phyloP scores from a whole-genome alignment of 53 echinoderm and acorn worm species.

The Temnopleurus reevesii region DNA sequence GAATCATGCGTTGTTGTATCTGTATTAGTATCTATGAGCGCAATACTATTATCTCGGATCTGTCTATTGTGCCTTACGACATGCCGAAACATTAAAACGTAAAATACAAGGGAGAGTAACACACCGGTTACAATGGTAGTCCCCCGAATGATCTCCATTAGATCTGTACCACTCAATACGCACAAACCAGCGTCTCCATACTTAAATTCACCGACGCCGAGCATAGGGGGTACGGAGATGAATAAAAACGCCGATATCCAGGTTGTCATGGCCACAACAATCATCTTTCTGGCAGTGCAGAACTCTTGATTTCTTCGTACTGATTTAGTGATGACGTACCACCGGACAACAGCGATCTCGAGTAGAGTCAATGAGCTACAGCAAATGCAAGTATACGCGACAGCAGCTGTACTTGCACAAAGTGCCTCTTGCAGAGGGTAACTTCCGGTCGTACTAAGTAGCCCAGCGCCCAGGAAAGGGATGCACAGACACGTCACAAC shows the following conservation, averaged over 20 bases:
- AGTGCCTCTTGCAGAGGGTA: background rate
- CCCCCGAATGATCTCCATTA: background rate
- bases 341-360: conserved; percentile 66
- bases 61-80: background rate
- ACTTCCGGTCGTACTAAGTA: background rate
- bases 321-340: conserved; percentile 71
- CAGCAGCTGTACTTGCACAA: background rate
- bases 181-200: background rate
- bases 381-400: background rate
- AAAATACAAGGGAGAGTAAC: background rate
- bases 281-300: background rate
- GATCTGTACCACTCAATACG: background rate
- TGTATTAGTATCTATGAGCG: background rate
- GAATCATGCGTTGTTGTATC: too few species aligned
- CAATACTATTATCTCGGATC: background rate
- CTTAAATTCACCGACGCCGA: background rate
- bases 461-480: background rate
- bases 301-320: background rate
- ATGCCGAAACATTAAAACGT: background rate
- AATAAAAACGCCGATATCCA: background rate
- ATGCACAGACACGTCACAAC: background rate
- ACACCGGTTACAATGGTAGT: background rate
- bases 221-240: background rate
- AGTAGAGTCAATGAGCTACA: conserved; percentile 53
- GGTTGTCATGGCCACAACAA: background rate